phyloP scores from a whole-genome alignment of 2,888 invertebrate species.

The Laspeyria flexula region DNA sequence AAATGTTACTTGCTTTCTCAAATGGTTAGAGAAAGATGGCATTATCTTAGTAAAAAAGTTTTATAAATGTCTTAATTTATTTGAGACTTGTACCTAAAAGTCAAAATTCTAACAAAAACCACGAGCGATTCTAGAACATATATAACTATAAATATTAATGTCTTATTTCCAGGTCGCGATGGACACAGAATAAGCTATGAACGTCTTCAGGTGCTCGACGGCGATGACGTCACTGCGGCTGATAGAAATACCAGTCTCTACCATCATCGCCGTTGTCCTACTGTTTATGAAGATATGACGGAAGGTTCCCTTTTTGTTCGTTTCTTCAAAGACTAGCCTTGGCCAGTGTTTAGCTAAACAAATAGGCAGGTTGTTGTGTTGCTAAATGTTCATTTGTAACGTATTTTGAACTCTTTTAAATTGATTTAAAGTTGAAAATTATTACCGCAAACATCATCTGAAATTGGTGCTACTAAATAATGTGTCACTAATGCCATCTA shows the following conservation, averaged over 20 bases:
- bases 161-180: constrained; percentile 74
- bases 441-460: too few relatives aligned
- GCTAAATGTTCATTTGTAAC: neutral
- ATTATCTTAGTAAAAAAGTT: too few relatives aligned
- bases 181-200: constrained; percentile 78
- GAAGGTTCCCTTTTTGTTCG: neutral
- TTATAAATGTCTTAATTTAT: too few relatives aligned
- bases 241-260: neutral
- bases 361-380: neutral
- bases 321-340: constrained; percentile 13
- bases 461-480: too few relatives aligned
- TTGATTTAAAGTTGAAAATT: too few relatives aligned
- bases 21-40: too few relatives aligned
- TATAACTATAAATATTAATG: too few relatives aligned
- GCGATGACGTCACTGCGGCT: constrained; percentile 10
- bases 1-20: too few relatives aligned
- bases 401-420: too few relatives aligned
- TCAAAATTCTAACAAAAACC: too few relatives aligned
- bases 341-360: constrained; percentile 18
- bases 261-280: neutral
- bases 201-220: constrained; percentile 49
- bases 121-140: too few relatives aligned
- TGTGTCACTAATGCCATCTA: neutral
- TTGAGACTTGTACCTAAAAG: too few relatives aligned
- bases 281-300: neutral